Base-by-base conservation (phyloP, 2,113 vertebrate species). In the Harpagus bidentatus region DNA sequence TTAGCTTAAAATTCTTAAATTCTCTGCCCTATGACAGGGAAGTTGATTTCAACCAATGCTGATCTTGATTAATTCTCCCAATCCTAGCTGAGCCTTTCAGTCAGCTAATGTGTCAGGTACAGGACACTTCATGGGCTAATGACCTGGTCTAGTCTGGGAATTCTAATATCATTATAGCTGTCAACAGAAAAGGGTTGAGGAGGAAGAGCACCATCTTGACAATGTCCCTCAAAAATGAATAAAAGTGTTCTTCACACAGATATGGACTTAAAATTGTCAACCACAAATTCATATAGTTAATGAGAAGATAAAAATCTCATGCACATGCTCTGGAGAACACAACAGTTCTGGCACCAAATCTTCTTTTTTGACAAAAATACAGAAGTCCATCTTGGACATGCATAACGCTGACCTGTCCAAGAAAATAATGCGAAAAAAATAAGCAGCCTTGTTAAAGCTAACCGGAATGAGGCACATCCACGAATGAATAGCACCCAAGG, bases 401-500 rank as follows among this genome's bases (percentile, higher is more conserved):
- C 73, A 80, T 58, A 94, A 56, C n/a, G 26, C 23, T 34, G 20
- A 40, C 43, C 42, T 63, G 34, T 28, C 26, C 47, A 32, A 96
- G 29, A 5, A 91, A 82, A 55, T 31, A 59, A 63, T 52, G 31
- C 22, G 29, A 21, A 23, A 65, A 42, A 48, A 21, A 74, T 45
- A 29, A 26, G 4, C 23, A 82, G n/a, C 21, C 29, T 56, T 63
- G 69, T 84, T 91, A 92, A 81, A 92, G 28, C 23, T 87, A 80
- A 90, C 56, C 16, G 66, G n/a, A 85, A 82, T 66, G 53, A 70
- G 50, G 91, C 7, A 25, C 26, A 63, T 90, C 38, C 70, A 81
- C 70, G 63, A 94, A 82, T 48, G 86, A 82, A 82, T 87, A 93
- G 91, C 55, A 76, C 82, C 91, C 93, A 96, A 95, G 87, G 94